phyloP scores from a whole-genome alignment of 1,140 invertebrate genomes.

The Sitobion miscanthi region DNA sequence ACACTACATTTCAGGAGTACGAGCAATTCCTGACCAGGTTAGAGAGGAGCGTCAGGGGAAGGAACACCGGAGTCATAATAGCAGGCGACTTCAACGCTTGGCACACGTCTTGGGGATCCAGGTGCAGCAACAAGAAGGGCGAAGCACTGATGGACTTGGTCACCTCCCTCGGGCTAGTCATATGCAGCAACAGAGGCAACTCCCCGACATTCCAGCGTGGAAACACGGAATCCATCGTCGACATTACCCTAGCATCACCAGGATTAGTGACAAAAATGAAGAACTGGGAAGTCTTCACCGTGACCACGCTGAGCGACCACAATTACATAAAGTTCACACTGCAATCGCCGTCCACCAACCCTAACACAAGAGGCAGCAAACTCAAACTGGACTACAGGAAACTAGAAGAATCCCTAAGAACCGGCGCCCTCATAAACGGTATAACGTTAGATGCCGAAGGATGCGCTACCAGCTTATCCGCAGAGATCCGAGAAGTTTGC shows the following conservation, averaged over 20 bases:
- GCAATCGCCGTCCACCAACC: background rate
- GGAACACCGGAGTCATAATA: background rate
- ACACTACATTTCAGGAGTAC: too few relatives aligned
- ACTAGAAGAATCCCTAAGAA: background rate
- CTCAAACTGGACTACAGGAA: background rate
- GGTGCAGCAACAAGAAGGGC: background rate
- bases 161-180: background rate
- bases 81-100: background rate
- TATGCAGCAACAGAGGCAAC: background rate
- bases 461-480: background rate
- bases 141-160: background rate
- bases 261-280: background rate
- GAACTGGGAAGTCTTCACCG: background rate
- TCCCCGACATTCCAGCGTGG: background rate
- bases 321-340: background rate
- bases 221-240: background rate
- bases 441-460: background rate
- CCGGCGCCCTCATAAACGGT: background rate
- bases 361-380: background rate
- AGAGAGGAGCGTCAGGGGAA: fast-evolving
- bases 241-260: background rate
- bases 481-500: background rate
- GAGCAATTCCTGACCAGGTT: too few relatives aligned
- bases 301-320: background rate
- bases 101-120: background rate